Evolutionary conservation across 2,888 invertebrate species (phyloP).

Genomic region (Tryphoninae sp.): DNA sequence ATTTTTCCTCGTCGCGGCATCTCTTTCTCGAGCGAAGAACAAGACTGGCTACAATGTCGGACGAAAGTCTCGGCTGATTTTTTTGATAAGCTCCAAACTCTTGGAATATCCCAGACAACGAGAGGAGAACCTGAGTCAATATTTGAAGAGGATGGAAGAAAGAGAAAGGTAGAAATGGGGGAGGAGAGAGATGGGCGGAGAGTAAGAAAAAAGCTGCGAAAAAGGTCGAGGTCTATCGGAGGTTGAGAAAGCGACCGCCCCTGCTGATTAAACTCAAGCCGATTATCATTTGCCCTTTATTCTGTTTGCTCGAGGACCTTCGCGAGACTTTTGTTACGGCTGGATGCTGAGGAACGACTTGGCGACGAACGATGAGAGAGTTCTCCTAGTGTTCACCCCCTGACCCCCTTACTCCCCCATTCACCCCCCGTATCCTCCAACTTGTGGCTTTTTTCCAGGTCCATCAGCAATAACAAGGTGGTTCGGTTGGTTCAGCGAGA

Average conservation of each 20-base stretch:
- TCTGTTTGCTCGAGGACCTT: constrained; percentile 37
- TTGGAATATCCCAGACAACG: constrained; percentile 28
- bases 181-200: constrained; percentile 54
- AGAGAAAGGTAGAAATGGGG: constrained; percentile 50
- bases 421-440: neutral
- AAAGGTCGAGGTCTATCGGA: constrained; percentile 44
- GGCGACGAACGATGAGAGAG: constrained; percentile 17
- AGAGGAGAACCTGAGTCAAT: constrained; percentile 58
- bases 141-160: constrained; percentile 61
- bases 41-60: constrained; percentile 19
- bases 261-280: constrained; percentile 51
- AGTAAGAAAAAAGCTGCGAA: constrained; percentile 59
- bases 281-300: constrained; percentile 58
- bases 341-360: neutral
- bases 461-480: constrained; percentile 7
- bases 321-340: constrained; percentile 28
- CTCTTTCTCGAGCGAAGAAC: constrained; percentile 7
- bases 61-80: constrained; percentile 12
- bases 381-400: constrained; percentile 5
- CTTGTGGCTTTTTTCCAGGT: constrained; percentile 7
- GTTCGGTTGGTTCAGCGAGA: constrained; percentile 12
- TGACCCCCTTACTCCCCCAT: neutral
- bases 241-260: constrained; percentile 19
- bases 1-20: neutral
- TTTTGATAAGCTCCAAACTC: constrained; percentile 44